These are phyloP conservation scores for Boulengeromyrus knoepffleri DNA, from an alignment of 2,113 vertebrate species.

Conservation along the genomic window DNA sequence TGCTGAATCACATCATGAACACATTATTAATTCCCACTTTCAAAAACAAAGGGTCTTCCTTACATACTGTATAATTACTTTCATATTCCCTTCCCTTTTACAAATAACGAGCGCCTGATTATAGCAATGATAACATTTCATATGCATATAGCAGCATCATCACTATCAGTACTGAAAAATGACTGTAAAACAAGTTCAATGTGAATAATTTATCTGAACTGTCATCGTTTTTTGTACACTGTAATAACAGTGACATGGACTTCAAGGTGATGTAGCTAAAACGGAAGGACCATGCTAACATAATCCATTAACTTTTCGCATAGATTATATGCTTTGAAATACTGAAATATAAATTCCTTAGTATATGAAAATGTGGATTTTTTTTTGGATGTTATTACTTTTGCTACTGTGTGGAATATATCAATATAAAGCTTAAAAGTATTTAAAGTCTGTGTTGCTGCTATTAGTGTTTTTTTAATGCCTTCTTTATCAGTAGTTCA, in stretches of 20 bases:
- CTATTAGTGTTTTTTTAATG: not conserved
- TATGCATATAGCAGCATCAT: not conserved
- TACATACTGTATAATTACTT: not conserved
- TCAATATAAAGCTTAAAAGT: not conserved
- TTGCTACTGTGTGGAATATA: not conserved
- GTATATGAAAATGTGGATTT: not conserved
- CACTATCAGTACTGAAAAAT: constrained; percentile 25
- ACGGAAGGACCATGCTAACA: not conserved
- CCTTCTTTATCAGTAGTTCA: not conserved
- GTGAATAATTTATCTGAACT: constrained; percentile 31
- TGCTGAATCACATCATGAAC: not conserved
- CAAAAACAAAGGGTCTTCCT: not conserved
- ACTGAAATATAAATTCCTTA: not conserved
- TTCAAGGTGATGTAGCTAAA: constrained; percentile 14
- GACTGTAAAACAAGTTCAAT: constrained; percentile 29
- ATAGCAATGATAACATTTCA: not conserved
- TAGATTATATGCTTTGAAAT: not conserved
- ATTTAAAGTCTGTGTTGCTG: not conserved
- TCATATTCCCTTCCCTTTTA: not conserved
- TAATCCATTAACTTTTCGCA: not conserved
- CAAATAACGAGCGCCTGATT: not conserved
- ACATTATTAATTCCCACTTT: not conserved
- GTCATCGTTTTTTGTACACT: constrained; percentile 20
- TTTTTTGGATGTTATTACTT: not conserved
- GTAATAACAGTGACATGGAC: constrained; percentile 7